A percentile compares a stretch with the other conserved stretches of the same genome.
phyloP scores from a whole-genome alignment of 2,888 invertebrate species.

The Atrina japonica region DNA sequence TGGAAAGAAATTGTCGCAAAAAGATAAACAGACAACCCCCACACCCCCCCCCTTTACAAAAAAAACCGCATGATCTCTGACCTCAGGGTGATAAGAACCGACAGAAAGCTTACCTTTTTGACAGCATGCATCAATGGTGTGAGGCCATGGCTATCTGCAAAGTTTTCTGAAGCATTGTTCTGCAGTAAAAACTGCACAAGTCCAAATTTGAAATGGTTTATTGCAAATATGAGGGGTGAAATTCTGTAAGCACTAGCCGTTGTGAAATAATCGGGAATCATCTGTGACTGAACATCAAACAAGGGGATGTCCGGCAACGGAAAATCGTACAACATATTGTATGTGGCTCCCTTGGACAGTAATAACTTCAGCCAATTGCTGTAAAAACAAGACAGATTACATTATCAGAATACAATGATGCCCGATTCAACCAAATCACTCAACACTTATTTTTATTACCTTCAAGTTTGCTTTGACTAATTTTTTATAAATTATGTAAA shows the following conservation, averaged over 20 bases:
- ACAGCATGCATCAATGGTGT: conserved; percentile 81
- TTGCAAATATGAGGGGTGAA: conserved; percentile 80
- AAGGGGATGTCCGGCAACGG: conserved; percentile 70
- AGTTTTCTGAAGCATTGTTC: conserved; percentile 78
- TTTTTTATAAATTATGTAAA: too few relatives aligned
- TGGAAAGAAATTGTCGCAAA: too few relatives aligned
- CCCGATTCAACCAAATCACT: too few relatives aligned
- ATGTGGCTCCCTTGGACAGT: conserved; percentile 66
- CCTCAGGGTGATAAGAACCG: too few relatives aligned
- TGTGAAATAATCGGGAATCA: conserved; percentile 63
- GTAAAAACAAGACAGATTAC: conserved; percentile 12
- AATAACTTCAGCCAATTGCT: conserved; percentile 70
- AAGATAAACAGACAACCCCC: too few relatives aligned
- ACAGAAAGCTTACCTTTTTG: conserved; percentile 78
- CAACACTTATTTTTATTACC: too few relatives aligned
- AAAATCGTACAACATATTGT: conserved; percentile 74
- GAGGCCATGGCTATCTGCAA: conserved; percentile 76
- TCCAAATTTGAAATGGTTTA: conserved; percentile 76
- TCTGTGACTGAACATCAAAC: conserved; percentile 61
- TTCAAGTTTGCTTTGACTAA: too few relatives aligned
- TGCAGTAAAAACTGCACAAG: conserved; percentile 77
- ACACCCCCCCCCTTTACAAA: too few relatives aligned
- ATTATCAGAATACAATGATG: background rate
- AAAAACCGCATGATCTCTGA: too few relatives aligned
- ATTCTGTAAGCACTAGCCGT: conserved; percentile 53